Base-by-base conservation (phyloP, 2,113 vertebrate genomes). In the Perognathus longimembris region DNA sequence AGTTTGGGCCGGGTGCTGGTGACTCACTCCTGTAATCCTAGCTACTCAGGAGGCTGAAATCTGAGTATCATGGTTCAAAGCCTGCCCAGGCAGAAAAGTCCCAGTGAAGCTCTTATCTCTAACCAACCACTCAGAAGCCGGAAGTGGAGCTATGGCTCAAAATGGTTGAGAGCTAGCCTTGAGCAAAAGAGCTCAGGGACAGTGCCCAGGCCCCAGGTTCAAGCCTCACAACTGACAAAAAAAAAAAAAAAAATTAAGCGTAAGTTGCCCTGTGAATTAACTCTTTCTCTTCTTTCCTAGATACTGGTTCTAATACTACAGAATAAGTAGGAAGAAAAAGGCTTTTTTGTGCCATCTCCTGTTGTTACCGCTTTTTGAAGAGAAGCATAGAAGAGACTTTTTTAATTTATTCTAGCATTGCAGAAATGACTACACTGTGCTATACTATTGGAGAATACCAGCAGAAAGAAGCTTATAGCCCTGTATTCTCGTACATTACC, bases 281-380 rank as follows among this genome's bases (percentile, higher is more conserved):
- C 64, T 30, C 36, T 94, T 71, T 90, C 6, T 95, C 50, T 85
- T 54, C 17, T 96, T 95, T 96, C 85, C 91, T 95, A 99, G 99
- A 99, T 97, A 99, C 98, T 61, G 98, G 99, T 95, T 99, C 98
- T 96, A 98, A 97, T 91, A 97, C 98, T 96, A 97, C 98, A 66
- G 99, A 99, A 97, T 98, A 98, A 99, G 75, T 73, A 90, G 90
- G 73, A 92, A 40, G 66, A 82, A 90, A 83, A 45, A 90, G 92
- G 74, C 86, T 96, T 95, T 92, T 95, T 96, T 95, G 95, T 95
- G 96, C 90, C 92, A n/a, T 92, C 97, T 97, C 97, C 89, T 96
- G 94, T 96, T 97, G 7, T 96, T 96, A 96, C 96, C 95, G 66
- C 95, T 97, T 97, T 97, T 96, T 97, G 95, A 92, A 96, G 76